Base-by-base conservation (phyloP, 1,140 invertebrate species). In the Ladona fulva region DNA sequence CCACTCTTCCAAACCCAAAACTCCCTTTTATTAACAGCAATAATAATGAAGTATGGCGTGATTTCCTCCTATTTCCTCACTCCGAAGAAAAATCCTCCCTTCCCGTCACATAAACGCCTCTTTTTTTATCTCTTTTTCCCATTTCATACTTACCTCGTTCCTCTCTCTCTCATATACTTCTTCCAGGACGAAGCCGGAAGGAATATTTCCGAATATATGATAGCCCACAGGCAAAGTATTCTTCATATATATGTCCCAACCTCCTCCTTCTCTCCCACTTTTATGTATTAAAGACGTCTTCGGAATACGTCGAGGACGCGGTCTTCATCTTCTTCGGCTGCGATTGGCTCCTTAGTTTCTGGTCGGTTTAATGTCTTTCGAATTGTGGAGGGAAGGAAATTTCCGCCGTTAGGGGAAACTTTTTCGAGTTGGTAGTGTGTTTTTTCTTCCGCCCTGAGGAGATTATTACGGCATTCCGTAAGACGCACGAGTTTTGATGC, bases 191-290 rank as follows among this genome's bases (percentile, higher is more conserved):
- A 6, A 22, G 52, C 52, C 3, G 52, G 52, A 66, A 66, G 52
- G n/a, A 66, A 66, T 66, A 66, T 66, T 66, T 66, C n/a, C 52
- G 52, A 66, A 66, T 66, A 66, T 66, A 66, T 66, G 52, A 66
- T 66, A 16, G n/a, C 52, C 52, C n/a, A 12, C 3, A 22, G 52
- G 52, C 14, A 12, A 66, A 66, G 52, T 66, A 22, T 66, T 66
- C n/a, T 66, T 66, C 52, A 19, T 22, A 66, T 66, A 19, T 66
- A 19, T 22, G 16, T 66, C 52, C n/a, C 52, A 5, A 19, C 3
- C 44, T 6, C 52, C 52, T 66, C 52, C 12, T 22, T 66, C 12
- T 12, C 52, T 22, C 52, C 52, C 52, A 3, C 12, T 66, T 22
- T 37, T 37, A 37, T 37, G 29, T 37, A 37, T 37, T 37, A 37